Evolutionary conservation across 1,140 invertebrate species (phyloP).

Genomic region (Streblospio benedicti): DNA sequence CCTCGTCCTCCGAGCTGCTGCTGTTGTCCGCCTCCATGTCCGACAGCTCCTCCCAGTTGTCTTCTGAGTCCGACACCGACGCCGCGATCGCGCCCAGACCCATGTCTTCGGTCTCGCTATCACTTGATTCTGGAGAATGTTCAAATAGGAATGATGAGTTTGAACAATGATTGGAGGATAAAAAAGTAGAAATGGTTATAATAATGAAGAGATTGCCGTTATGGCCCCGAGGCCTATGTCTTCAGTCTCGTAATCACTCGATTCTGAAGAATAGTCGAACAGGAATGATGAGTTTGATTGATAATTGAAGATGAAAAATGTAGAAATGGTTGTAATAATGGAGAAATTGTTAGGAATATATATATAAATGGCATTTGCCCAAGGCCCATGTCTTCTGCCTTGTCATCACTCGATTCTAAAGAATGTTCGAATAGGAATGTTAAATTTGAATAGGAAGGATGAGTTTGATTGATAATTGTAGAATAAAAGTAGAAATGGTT

Average conservation of each 20-base stretch:
- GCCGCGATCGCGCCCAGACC: too few species aligned
- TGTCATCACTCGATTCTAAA: background rate
- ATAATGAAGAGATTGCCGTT: background rate
- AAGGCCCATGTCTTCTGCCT: background rate
- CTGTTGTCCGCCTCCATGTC: slow-evolving; percentile 12
- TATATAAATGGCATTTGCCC: background rate
- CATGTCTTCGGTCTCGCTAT: too few species aligned
- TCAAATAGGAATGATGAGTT: background rate
- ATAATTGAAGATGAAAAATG: background rate
- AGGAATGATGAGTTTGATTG: background rate
- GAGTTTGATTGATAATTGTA: background rate
- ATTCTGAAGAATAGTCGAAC: background rate
- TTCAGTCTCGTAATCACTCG: too few species aligned
- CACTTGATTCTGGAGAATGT: background rate
- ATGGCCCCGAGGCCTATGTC: too few species aligned
- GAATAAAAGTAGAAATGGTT: background rate
- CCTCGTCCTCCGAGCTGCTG: too few species aligned
- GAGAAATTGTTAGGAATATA: background rate
- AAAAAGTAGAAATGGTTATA: background rate
- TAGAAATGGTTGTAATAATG: background rate
- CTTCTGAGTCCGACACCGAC: slow-evolving; percentile 9
- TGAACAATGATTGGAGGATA: background rate
- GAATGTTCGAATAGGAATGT: background rate
- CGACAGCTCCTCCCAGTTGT: slow-evolving; percentile 23
- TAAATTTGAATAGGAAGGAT: background rate